phyloP scores from a whole-genome alignment of 2,888 invertebrate species.

The Limnephilus auricula region DNA sequence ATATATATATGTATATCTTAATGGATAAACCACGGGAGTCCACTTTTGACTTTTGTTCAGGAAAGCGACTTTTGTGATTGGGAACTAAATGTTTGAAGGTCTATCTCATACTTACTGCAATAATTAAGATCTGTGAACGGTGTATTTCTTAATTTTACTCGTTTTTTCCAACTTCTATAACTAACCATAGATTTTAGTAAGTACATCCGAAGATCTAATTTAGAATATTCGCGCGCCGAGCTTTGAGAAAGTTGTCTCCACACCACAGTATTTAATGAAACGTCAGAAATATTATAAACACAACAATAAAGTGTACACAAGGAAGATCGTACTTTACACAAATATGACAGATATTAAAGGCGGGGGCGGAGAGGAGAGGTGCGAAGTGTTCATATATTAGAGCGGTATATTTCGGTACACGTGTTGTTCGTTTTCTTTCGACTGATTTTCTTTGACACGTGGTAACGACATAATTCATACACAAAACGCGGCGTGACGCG shows the following conservation, averaged over 20 bases:
- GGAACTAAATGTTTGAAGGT: too few species aligned
- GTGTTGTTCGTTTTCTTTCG: constrained; percentile 40
- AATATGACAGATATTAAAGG: constrained; percentile 66
- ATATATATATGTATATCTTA: too few species aligned
- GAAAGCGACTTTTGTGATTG: too few species aligned
- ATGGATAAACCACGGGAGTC: too few species aligned
- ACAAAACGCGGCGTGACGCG: constrained; percentile 56
- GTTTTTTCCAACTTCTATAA: too few species aligned
- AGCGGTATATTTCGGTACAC: constrained; percentile 34
- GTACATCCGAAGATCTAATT: not conserved
- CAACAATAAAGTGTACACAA: constrained; percentile 60
- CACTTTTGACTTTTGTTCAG: too few species aligned
- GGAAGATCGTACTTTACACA: constrained; percentile 53
- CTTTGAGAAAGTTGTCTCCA: not conserved
- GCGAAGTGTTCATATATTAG: constrained; percentile 60
- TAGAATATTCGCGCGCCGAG: not conserved
- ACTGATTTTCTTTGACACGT: constrained; percentile 62
- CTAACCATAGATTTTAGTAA: not conserved
- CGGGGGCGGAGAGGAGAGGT: constrained; percentile 58
- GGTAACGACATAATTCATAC: constrained; percentile 63
- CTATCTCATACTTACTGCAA: too few species aligned
- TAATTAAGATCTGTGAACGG: too few species aligned
- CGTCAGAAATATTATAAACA: constrained; percentile 56
- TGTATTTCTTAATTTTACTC: too few species aligned
- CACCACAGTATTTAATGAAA: constrained; percentile 29